A percentile compares a stretch with the other conserved stretches of the same genome.
Evolutionary conservation across 2,113 vertebrate genomes (phyloP).

Genomic region (Oncorhynchus masou): DNA sequence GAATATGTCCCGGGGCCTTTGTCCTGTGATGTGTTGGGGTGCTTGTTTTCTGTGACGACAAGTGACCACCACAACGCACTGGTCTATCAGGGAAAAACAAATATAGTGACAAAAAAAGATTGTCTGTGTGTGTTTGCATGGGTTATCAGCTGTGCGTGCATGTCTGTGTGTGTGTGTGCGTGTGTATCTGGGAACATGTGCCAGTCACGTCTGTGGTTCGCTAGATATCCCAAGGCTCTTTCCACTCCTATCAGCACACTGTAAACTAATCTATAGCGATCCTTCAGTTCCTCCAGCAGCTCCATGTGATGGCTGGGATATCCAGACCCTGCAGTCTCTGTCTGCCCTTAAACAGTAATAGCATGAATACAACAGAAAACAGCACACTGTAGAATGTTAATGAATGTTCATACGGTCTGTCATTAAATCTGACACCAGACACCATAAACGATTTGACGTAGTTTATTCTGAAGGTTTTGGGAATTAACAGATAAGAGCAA

Average conservation of each 20-base stretch:
- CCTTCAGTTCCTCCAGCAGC: constrained; percentile 18
- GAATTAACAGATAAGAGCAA: constrained; percentile 46
- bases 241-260: constrained; percentile 30
- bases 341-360: constrained; percentile 26
- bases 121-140: constrained; percentile 9
- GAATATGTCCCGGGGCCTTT: neutral
- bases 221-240: constrained; percentile 50
- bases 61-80: neutral
- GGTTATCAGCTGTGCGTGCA: constrained; percentile 24
- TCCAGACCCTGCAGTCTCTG: neutral
- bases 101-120: neutral
- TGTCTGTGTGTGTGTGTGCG: neutral
- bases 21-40: neutral
- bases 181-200: neutral
- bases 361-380: neutral
- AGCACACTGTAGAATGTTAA: neutral
- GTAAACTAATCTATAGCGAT: constrained; percentile 51
- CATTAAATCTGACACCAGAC: neutral
- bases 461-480: constrained; percentile 60
- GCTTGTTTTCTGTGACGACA: constrained; percentile 4
- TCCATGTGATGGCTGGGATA: neutral
- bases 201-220: constrained; percentile 17
- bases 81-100: neutral
- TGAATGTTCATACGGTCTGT: no score
- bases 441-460: constrained; percentile 35